phyloP scores from a whole-genome alignment of 2,797 vertebrate genomes.

The Acanthurus tractus region DNA sequence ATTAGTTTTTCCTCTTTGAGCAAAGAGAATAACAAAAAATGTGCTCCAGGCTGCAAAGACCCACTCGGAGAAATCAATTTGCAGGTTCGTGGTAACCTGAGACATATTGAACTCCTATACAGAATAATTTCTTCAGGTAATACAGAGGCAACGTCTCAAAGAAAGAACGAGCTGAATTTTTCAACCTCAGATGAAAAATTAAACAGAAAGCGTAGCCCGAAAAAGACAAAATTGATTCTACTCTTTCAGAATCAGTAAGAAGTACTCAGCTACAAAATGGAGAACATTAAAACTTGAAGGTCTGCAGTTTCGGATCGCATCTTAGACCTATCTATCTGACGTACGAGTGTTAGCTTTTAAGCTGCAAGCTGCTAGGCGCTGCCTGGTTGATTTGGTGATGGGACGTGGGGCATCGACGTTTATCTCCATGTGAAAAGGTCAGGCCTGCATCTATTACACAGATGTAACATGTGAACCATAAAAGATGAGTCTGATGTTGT shows the following conservation, averaged over 20 bases:
- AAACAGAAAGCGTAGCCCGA: slow-evolving; percentile 31
- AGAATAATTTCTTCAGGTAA: slow-evolving; percentile 67
- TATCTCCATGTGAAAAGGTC: slow-evolving; percentile 56
- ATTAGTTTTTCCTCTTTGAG: slow-evolving; percentile 60
- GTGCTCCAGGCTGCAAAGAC: slow-evolving; percentile 58
- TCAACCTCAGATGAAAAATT: slow-evolving; percentile 61
- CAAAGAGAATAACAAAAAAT: slow-evolving; percentile 60
- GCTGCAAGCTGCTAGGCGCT: slow-evolving; percentile 12
- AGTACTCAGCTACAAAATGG: slow-evolving; percentile 8
- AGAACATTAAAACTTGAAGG: slow-evolving; percentile 35
- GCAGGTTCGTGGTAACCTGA: slow-evolving; percentile 64
- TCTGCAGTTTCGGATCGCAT: slow-evolving; percentile 15
- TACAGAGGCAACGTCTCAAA: slow-evolving; percentile 52
- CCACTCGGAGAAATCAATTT: slow-evolving; percentile 74
- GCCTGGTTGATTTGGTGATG: slow-evolving; percentile 48
- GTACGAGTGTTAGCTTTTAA: slow-evolving; percentile 21
- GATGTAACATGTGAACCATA: slow-evolving; percentile 46
- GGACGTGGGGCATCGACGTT: slow-evolving; percentile 22
- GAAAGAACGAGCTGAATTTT: slow-evolving; percentile 46
- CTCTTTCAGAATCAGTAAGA: slow-evolving; percentile 19
- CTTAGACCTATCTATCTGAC: background rate
- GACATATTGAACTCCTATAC: slow-evolving; percentile 70
- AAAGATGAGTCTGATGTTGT: slow-evolving; percentile 32
- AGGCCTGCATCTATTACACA: slow-evolving; percentile 42
- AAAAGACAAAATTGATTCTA: slow-evolving; percentile 34